Evolutionary conservation across 2,113 vertebrate species (phyloP).

Genomic region (Tetrao urogallus): DNA sequence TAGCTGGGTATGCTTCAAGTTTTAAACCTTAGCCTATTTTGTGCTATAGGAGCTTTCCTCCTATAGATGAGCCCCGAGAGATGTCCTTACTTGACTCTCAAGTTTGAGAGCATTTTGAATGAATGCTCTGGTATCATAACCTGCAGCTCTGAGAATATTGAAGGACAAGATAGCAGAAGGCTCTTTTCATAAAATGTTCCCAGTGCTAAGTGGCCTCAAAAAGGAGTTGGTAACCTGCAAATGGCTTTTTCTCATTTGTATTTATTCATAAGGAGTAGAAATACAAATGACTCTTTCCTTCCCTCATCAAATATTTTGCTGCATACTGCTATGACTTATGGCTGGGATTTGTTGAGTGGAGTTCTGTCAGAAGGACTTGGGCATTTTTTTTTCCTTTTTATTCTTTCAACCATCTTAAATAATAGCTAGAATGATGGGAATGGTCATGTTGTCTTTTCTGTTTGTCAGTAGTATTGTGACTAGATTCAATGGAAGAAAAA

Average conservation of each 20-base stretch:
- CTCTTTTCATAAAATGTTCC: neutral
- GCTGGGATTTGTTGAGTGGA: neutral
- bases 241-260: neutral
- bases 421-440: neutral
- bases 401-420: neutral
- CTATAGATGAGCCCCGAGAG: neutral
- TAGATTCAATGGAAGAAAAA: neutral
- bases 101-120: neutral
- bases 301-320: neutral
- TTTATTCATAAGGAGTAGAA: neutral
- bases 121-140: neutral
- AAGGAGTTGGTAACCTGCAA: neutral
- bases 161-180: neutral
- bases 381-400: neutral
- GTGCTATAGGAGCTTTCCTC: neutral
- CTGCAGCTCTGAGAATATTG: neutral
- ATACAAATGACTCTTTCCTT: neutral
- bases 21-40: slow-evolving; percentile 40
- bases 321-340: neutral
- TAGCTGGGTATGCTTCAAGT: slow-evolving; percentile 3
- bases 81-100: slow-evolving; percentile 15
- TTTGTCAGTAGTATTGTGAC: neutral
- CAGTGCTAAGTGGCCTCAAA: neutral
- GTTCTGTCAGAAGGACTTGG: neutral
- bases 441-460: neutral